Percentiles rank a stretch among this genome's conserved stretches.
Evolutionary conservation across 2,797 vertebrate genomes (phyloP).

Genomic region (Hipposideros larvatus): DNA sequence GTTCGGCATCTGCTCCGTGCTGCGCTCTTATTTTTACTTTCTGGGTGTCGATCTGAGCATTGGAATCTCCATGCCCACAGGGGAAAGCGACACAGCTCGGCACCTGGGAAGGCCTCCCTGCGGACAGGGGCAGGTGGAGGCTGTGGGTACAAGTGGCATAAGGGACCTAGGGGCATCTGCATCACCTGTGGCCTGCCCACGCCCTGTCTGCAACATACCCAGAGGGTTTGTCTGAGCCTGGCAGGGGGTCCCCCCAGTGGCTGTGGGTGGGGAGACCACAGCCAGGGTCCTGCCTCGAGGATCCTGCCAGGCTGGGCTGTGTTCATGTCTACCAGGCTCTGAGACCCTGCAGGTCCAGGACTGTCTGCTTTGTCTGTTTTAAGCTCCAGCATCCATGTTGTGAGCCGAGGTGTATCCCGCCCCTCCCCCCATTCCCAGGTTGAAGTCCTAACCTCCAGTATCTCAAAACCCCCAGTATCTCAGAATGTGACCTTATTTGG

Average conservation of each 20-base stretch:
- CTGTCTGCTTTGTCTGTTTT: not conserved
- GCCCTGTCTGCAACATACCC: fast-evolving
- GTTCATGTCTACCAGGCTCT: not conserved
- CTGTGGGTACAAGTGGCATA: not conserved
- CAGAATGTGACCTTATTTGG: not conserved
- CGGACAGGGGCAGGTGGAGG: fast-evolving
- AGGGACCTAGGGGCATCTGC: not conserved
- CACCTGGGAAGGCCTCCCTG: not conserved
- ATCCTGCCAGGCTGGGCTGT: not conserved
- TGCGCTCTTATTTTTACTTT: not conserved
- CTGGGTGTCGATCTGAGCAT: not conserved
- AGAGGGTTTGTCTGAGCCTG: not conserved
- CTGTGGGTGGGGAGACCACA: not conserved
- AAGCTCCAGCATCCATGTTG: not conserved
- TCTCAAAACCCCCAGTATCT: not conserved
- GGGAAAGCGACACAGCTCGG: fast-evolving
- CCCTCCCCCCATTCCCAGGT: no score
- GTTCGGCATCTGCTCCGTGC: conserved; percentile 58
- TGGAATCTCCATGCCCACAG: not conserved
- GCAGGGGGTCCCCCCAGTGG: fast-evolving
- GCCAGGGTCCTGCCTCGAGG: not conserved
- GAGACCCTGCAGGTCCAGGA: not conserved
- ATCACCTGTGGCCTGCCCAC: not conserved
- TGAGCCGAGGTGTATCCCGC: not conserved
- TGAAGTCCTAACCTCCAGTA: not conserved